phyloP scores from a whole-genome alignment of 2,888 invertebrate genomes.

The Orthonevra nobilis region DNA sequence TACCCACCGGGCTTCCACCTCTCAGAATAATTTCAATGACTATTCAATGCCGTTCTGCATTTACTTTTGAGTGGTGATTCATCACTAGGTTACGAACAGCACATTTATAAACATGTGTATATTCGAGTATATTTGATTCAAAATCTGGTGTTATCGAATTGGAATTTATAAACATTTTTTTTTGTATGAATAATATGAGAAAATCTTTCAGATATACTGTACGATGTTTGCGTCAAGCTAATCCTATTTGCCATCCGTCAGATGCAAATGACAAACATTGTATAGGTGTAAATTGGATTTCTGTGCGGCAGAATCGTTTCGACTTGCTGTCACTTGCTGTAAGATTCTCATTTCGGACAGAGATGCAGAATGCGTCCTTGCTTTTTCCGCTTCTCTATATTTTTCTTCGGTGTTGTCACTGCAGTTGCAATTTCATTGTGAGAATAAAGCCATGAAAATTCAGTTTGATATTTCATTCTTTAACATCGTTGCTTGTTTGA shows the following conservation, averaged over 20 bases:
- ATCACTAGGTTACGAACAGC: no score
- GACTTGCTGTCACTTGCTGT: constrained; percentile 56
- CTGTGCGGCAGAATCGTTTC: constrained; percentile 51
- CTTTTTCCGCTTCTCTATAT: constrained; percentile 4
- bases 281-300: constrained; percentile 63
- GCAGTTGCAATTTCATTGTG: constrained; percentile 1
- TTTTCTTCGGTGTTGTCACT: constrained; percentile 9
- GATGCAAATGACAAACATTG: constrained; percentile 61
- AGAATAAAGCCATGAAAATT: constrained; percentile 6
- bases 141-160: neutral
- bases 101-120: no score
- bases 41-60: constrained; percentile 5
- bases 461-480: no score
- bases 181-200: no score
- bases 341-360: constrained; percentile 55
- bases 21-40: constrained; percentile 32
- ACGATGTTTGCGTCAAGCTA: constrained; percentile 5
- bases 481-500: neutral
- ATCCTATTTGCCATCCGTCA: constrained; percentile 55
- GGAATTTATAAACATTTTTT: constrained; percentile 1
- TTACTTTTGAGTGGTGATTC: no score
- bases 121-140: no score
- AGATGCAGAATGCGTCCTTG: constrained; percentile 59
- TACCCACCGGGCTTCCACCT: constrained; percentile 6
- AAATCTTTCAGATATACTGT: no score